Conservation (phyloP, 1,140 invertebrate species). For the Drosophila hydei region DNA sequence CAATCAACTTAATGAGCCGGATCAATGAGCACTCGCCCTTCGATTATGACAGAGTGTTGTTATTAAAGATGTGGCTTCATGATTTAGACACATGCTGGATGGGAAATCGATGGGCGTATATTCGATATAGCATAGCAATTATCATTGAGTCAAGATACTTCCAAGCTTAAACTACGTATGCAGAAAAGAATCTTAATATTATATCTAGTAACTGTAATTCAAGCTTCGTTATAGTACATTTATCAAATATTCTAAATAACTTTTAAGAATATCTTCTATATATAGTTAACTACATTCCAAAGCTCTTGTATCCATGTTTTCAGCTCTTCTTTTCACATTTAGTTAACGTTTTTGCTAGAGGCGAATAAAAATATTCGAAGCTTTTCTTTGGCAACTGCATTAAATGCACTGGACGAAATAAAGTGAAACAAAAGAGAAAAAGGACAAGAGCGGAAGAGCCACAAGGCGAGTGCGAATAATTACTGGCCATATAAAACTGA, state of each 20-base stretch:
- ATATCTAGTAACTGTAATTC: too few relatives aligned
- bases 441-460: constrained; percentile 38
- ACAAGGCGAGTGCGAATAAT: constrained; percentile 75
- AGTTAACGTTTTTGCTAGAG: not conserved
- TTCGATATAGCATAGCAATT: constrained; percentile 1
- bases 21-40: constrained; percentile 55
- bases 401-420: constrained; percentile 51
- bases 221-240: too few relatives aligned
- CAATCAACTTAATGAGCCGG: constrained; percentile 78
- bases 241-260: too few relatives aligned
- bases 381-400: constrained; percentile 29
- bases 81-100: not conserved
- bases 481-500: constrained; percentile 74
- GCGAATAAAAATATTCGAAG: constrained; percentile 8
- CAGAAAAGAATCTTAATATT: too few relatives aligned
- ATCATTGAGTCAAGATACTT: too few relatives aligned
- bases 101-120: constrained; percentile 9
- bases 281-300: too few relatives aligned
- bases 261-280: too few relatives aligned
- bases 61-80: not conserved
- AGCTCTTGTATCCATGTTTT: too few relatives aligned
- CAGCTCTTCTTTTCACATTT: not conserved
- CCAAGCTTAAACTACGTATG: too few relatives aligned
- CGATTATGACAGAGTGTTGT: constrained; percentile 55
- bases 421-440: constrained; percentile 23